Base-by-base conservation (phyloP, 1,140 invertebrate genomes). In the Zaprionus gabonicus region DNA sequence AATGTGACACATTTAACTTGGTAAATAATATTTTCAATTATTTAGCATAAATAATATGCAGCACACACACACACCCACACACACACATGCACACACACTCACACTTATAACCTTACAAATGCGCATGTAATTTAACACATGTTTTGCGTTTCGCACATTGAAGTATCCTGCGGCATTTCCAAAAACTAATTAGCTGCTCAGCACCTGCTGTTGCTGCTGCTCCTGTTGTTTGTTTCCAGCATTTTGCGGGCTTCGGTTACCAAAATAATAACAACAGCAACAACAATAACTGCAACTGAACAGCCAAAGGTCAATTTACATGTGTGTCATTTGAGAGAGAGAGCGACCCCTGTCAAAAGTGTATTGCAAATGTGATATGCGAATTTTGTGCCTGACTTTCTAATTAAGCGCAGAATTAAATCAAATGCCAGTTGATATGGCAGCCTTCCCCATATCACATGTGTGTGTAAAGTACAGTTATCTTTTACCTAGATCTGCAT, bases 21-120 rank as follows among this genome's bases (percentile, higher is more conserved):
- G 71, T 71, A 88, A 88, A 83, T 87, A 79, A 88, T 87, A 87
- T 87, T 87, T 87, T 88, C 84, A 88, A 87, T 87, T 87, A 84
- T 88, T 88, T 69, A 88, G 69, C 78, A 88, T 85, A 85, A 85
- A 70, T 85, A 74, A 84, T 78, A 31, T 62, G 62, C 67, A 64
- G 31, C 44, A 60, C 13, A 65, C 25, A 27, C 36, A 23, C 34
- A 17, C 13, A n/a, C n/a, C n/a, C n/a, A n/a, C 10, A 31, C 25
- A 36, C 23, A 23, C 23, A 23, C 23, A 23, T 2, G 2, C 1
- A 10, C 13, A 28, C 10, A 51, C 23, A 20, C 15, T n/a, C 12
- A 46, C 10, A 56, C 23, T 0, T 34, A 2, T 6, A 15, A 9
- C 13, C 51, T 12, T 27, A 36, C 36, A 63, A 38, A 31, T 75